A percentile compares a stretch with the other conserved stretches of the same genome.
These are phyloP conservation scores for Disparrhopalites patrizii DNA, from an alignment of 2,888 invertebrate genomes.

Conservation along the genomic window DNA sequence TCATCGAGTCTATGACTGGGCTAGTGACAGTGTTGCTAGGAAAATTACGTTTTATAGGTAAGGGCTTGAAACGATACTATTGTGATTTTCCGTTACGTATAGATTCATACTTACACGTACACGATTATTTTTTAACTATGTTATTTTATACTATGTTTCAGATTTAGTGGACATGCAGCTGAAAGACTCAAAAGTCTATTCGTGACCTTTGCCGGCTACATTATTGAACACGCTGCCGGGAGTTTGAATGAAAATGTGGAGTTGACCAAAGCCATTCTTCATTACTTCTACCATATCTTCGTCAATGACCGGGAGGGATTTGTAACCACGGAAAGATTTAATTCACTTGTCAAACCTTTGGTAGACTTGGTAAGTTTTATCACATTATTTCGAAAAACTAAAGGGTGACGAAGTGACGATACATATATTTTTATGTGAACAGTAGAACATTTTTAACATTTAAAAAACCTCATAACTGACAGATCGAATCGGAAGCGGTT, in stretches of 20 bases:
- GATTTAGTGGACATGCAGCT: conserved; percentile 71
- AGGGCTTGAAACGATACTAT: conserved; percentile 29
- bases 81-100: neutral
- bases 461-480: conserved; percentile 11
- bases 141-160: conserved; percentile 48
- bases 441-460: too few relatives aligned
- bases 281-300: conserved; percentile 73
- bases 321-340: conserved; percentile 77
- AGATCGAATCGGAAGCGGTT: conserved; percentile 43
- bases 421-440: neutral
- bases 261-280: conserved; percentile 67
- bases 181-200: conserved; percentile 80
- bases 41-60: conserved; percentile 77
- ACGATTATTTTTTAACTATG: conserved; percentile 3
- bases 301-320: conserved; percentile 78
- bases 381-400: neutral
- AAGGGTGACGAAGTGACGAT: neutral
- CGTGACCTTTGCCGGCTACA: conserved; percentile 81
- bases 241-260: conserved; percentile 61
- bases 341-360: conserved; percentile 76
- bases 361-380: conserved; percentile 68
- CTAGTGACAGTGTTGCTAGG: conserved; percentile 61
- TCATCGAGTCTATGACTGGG: conserved; percentile 83
- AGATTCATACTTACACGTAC: neutral
- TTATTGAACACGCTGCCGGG: conserved; percentile 73